Conservation (phyloP, 2,113 vertebrate genomes). For the Coptodon bakossiorum region DNA sequence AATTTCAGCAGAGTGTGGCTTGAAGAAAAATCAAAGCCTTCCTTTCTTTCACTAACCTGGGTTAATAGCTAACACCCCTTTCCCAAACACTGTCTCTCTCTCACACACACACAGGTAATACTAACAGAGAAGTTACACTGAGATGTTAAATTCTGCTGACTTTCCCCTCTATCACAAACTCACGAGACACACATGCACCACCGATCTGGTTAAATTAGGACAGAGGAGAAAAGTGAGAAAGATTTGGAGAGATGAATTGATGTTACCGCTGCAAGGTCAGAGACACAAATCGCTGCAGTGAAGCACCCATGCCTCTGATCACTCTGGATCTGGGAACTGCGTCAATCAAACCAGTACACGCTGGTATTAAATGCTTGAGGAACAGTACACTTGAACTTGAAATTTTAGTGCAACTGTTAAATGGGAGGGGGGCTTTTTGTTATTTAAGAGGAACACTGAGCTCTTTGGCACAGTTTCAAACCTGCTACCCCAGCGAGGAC, state of each 20-base stretch:
- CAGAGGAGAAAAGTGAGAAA: background rate
- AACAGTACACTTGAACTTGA: background rate
- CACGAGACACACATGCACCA: background rate
- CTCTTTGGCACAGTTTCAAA: conserved; percentile 15
- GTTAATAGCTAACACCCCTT: conserved; percentile 41
- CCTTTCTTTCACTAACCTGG: conserved; percentile 29
- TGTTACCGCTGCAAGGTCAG: conserved; percentile 4
- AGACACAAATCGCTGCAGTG: background rate
- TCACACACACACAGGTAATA: background rate
- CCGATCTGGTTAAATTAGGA: background rate
- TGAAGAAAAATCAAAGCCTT: conserved; percentile 28
- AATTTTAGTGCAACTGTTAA: background rate
- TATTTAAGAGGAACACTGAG: background rate
- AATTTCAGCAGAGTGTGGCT: conserved; percentile 18
- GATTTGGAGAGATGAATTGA: background rate
- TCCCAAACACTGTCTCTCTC: background rate
- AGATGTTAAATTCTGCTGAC: background rate
- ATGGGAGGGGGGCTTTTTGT: background rate
- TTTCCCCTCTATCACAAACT: background rate
- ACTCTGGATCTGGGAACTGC: background rate
- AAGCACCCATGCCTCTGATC: background rate
- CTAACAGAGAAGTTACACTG: background rate
- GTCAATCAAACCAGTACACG: background rate
- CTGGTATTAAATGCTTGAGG: background rate
- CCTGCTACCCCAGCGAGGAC: conserved; percentile 33